Evolutionary conservation across 2,113 vertebrate genomes (phyloP), one percentile per base, ranked within the genome.

Genomic region (Charina bottae): DNA sequence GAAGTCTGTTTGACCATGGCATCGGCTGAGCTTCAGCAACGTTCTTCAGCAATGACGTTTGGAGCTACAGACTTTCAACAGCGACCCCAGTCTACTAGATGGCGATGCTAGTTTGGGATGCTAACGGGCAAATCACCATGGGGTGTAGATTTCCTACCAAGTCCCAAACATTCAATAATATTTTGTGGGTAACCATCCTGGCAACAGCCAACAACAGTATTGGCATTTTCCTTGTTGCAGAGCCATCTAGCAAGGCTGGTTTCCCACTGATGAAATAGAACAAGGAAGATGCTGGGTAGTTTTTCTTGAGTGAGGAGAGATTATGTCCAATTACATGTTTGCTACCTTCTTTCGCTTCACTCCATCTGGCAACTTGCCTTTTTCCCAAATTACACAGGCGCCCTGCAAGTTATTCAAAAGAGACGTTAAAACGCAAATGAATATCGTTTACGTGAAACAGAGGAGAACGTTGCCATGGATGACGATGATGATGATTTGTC

Each of bases 221-320:
- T 96, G 95, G 95, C 96, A 95, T 95, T 89, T 93, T 89, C 83
- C 92, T 95, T 95, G 93, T 91, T 94, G 92, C 91, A 86, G 89
- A 94, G 95, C 93, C 83, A 86, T 19, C 37, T 87, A 94, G 96
- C 92, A 24, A 2, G 0, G 85, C 10, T 55, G 93, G 24, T n/a
- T 59, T 89, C 0, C 55, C 93, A 91, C 94, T 83, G 91, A 92
- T 94, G 93, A 58, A 94, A 88, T 2, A 95, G 92, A 88, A 7
- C 2, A 42, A 37, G 92, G 55, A 90, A 93, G 93, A 91, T 87
- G 93, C 88, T 95, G 90, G 92, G 90, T 91, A 91, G 64, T 91
- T 94, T 88, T 93, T 94, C 93, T 89, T 53, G 89, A 95, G 95
- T 42, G 88, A 78, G 5, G 92, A 68, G 83, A 86, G 95, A 96